Evolutionary conservation across 2,113 vertebrate species (phyloP), one percentile per base, ranked within the genome.

Genomic region (Euleptes europaea): DNA sequence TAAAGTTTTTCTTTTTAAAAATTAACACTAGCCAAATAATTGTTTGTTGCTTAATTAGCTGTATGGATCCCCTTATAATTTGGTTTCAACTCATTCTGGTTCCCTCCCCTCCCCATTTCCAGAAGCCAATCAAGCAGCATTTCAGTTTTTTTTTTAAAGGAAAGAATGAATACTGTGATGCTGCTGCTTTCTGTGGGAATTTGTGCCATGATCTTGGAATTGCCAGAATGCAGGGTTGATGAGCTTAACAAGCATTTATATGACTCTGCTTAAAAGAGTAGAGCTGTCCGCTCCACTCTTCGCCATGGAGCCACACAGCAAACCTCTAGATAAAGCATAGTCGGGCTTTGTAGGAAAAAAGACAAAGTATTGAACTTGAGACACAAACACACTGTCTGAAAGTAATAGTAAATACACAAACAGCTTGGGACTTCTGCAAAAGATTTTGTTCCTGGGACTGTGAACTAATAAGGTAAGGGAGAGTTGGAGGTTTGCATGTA

Each of bases 211-310:
- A 5, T 71, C 51, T 57, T 84, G 13, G 80, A 83, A 86, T 82
- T 17, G 76, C 80, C 51, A 78, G 33, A 77, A 44, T 88, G 81
- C 54, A 84, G 15, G 47, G 9, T 33, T 86, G 57, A 70, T 73
- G 74, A 91, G 51, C 33, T 74, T 87, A 78, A 80, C 82, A 1
- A 5, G 38, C 38, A 33, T 82, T 74, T 86, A 88, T 75, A 17
- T 74, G 49, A 63, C 81, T 86, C 71, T 86, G 38, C 38, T 77
- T 69, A n/a, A 49, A 44, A 69, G 26, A 38, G 31, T 54, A 54
- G 15, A 54, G 35, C 63, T 69, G 35, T 44, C 71, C 65, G 12
- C 19, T 38, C 23, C 38, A 35, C 7, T 51, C 23, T 21, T 76
- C 47, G 28, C n/a, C 40, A 67, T n/a, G 28, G 60, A 83, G 33